phyloP scores from a whole-genome alignment of 1,140 invertebrate species.

The Penaeus vannamei region DNA sequence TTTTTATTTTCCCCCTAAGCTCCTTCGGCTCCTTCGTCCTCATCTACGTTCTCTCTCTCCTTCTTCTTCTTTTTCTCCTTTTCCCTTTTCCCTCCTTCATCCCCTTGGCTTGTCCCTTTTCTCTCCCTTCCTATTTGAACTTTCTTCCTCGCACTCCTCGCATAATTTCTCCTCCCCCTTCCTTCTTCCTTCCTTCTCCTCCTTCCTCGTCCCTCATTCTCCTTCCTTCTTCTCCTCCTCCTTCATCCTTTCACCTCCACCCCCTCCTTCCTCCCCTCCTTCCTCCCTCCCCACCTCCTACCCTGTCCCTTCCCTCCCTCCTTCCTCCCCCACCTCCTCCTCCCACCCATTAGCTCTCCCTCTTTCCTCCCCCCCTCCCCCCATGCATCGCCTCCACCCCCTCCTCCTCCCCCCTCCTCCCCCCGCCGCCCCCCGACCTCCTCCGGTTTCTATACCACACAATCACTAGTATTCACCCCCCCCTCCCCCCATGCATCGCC shows the following conservation, averaged over 20 bases:
- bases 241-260: not conserved
- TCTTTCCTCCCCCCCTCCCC: not conserved
- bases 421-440: not conserved
- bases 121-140: too few species aligned
- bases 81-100: too few species aligned
- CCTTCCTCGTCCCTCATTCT: not conserved
- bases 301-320: not conserved
- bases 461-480: too few species aligned
- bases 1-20: too few species aligned
- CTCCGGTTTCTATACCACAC: too few species aligned
- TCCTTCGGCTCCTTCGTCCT: too few species aligned
- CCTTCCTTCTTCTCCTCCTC: not conserved
- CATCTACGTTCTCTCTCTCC: too few species aligned
- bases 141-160: too few species aligned
- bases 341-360: not conserved
- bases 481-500: too few species aligned
- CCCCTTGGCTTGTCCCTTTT: too few species aligned
- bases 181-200: not conserved
- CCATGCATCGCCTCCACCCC: not conserved
- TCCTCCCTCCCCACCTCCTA: not conserved
- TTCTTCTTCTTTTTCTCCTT: too few species aligned
- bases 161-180: not conserved
- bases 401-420: not conserved
- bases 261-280: not conserved
- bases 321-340: not conserved